These are phyloP conservation scores for Nycticorax nycticorax DNA, from an alignment of 2,113 vertebrate species.

Conservation along the genomic window DNA sequence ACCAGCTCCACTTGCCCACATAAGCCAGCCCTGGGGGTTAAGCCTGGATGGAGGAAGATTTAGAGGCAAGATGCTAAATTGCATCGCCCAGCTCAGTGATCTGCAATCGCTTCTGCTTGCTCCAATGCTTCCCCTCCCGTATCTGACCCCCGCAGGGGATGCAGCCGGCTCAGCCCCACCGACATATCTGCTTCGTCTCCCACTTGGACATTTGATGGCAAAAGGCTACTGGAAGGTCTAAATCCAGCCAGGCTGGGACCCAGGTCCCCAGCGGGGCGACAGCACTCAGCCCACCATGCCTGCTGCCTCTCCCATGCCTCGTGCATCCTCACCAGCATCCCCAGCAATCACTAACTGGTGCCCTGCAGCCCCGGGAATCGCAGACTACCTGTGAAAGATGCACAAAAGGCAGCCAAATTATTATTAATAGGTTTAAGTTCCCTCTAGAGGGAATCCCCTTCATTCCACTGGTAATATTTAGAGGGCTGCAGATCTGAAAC, in stretches of 20 bases:
- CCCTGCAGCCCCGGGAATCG: neutral
- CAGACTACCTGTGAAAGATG: neutral
- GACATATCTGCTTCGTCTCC: neutral
- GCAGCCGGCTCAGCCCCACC: accelerated
- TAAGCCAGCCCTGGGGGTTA: conserved; percentile 2
- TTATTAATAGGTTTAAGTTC: conserved; percentile 22
- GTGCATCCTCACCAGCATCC: accelerated
- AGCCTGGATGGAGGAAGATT: conserved; percentile 36
- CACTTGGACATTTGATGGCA: neutral
- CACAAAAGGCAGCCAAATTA: neutral
- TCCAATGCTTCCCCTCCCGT: neutral
- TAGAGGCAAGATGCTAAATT: conserved; percentile 15
- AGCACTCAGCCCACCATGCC: neutral
- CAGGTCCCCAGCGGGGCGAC: accelerated
- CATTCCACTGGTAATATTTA: neutral
- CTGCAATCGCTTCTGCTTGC: neutral
- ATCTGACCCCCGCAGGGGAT: neutral
- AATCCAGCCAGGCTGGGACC: neutral
- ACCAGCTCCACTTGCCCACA: neutral
- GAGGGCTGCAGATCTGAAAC: conserved; percentile 34
- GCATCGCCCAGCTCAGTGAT: conserved; percentile 2
- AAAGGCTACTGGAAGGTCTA: neutral
- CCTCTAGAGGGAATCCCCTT: conserved; percentile 24
- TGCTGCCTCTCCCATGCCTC: neutral
- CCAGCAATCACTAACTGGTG: neutral